Conservation (phyloP, 2,888 invertebrate species). For the Synergus itoensis region DNA sequence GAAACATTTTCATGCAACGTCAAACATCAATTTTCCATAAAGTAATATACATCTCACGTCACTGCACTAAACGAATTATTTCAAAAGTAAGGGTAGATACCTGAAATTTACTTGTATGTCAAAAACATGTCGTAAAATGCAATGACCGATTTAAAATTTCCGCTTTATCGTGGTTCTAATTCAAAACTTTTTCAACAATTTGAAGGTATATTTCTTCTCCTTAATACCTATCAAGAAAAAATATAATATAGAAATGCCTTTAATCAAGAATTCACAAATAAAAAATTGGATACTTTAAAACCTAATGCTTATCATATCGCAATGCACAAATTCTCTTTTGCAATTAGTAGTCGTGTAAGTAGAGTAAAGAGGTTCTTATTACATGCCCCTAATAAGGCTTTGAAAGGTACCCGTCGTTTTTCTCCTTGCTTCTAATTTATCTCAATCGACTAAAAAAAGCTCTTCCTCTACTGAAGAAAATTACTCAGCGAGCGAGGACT, state of each 20-base stretch:
- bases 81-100: not conserved
- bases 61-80: not conserved
- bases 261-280: slow-evolving; percentile 18
- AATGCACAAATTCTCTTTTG: not conserved
- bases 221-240: not conserved
- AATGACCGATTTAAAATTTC: too few relatives aligned
- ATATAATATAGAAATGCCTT: not conserved
- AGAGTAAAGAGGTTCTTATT: slow-evolving; percentile 6
- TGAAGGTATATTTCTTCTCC: not conserved
- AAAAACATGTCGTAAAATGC: not conserved
- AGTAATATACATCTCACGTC: not conserved
- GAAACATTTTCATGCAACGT: not conserved
- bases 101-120: not conserved
- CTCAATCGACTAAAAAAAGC: slow-evolving; percentile 31
- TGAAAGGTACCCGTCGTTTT: not conserved
- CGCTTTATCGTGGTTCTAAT: too few relatives aligned
- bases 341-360: slow-evolving; percentile 5
- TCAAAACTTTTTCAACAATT: not conserved
- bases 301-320: not conserved
- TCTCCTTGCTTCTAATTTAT: slow-evolving; percentile 20
- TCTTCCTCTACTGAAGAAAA: slow-evolving; percentile 6
- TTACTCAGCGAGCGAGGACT: slow-evolving; percentile 23
- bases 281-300: not conserved
- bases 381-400: slow-evolving; percentile 1
- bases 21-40: slow-evolving; percentile 18